Evolutionary conservation across 2,888 invertebrate species (phyloP), one percentile per base, ranked within the genome.

Genomic region (Caenorhabditis doughertyi): DNA sequence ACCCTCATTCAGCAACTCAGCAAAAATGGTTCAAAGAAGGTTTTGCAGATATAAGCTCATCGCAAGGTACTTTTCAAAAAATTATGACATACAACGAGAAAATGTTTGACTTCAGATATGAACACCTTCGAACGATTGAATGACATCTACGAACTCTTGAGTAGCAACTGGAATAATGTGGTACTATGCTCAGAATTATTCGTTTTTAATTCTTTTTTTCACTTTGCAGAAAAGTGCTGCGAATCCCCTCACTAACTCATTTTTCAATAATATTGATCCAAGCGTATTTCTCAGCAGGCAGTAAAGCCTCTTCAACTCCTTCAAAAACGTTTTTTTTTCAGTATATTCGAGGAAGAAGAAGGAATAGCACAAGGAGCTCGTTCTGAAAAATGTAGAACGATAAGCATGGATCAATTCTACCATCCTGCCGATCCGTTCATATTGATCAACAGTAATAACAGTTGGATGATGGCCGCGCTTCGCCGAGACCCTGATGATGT

Each of bases 101-200:
- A n/a, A n/a, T n/a, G n/a, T 7, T 25, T n/a, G 18, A 32, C 39
- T 68, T 68, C 76, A 77, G 77, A 77, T 16, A n/a, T 77, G 53
- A 44, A 42, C 25, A 42, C 62, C 13, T 60, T 27, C 18, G n/a
- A 29, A 11, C 64, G 47, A 5, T 29, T 74, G 23, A 56, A 56
- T 13, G n/a, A 35, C 2, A 35, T 32, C 16, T 74, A 74, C 23
- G 35, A 65, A 4, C 32, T 65, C 13, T 18, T 74, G 7, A 35
- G 11, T n/a, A 32, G n/a, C 8, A 29, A 29, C 8, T 74, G 32
- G 55, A 29, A 35, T 8, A 74, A 65, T 25, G 29, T 42, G 29
- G 73, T 74, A 53, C 9, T 32, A 1, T 21, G 21, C 13, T 39
- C 18, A 16, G 18, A 42, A 23, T 13, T 13, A 42, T 2, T 3